Base-by-base conservation (phyloP, 2,113 vertebrate species). In the Gambusia holbrooki region DNA sequence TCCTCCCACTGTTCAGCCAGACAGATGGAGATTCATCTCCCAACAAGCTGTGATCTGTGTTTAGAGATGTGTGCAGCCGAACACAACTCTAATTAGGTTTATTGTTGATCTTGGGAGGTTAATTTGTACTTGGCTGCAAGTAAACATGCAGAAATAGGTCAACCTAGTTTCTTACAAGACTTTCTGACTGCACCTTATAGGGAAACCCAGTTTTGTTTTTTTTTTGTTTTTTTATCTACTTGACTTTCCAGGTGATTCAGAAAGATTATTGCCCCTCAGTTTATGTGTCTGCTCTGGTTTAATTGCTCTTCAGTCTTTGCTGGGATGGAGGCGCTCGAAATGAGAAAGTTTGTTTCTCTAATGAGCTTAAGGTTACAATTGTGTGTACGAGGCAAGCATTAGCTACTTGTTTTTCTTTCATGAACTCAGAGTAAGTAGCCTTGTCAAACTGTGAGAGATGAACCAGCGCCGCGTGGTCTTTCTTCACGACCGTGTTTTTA, bases 91-190 rank as follows among this genome's bases (percentile, higher is more conserved):
- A 90, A 93, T 93, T 93, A 88, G 87, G 75, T 90, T 90, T 85
- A 88, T 92, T 92, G 90, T 92, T 91, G 89, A 91, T 93, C 91
- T 92, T 87, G 87, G 80, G 82, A 92, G 90, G 90, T 93, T 93
- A 82, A 92, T 93, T 92, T 92, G 88, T 88, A 86, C 84, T 92
- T 87, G 90, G 89, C 89, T 89, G 74, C 70, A 60, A 89, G 81
- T 88, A 85, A 83, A 84, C 83, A 87, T 42, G 40, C 75, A 69
- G 78, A 86, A 84, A 81, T 85, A 89, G 81, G 83, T 83, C 82
- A 91, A 82, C 74, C 85, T 85, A 80, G 62, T 90, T 89, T 81
- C 77, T 80, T 74, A 74, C 37, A 66, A 76, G 68, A 68, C 42
- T 64, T 63, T 54, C 25, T 61, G 35, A 30, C 40, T 60, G 69